phyloP scores from a whole-genome alignment of 2,113 vertebrate species.

The Nothobranchius furzeri region DNA sequence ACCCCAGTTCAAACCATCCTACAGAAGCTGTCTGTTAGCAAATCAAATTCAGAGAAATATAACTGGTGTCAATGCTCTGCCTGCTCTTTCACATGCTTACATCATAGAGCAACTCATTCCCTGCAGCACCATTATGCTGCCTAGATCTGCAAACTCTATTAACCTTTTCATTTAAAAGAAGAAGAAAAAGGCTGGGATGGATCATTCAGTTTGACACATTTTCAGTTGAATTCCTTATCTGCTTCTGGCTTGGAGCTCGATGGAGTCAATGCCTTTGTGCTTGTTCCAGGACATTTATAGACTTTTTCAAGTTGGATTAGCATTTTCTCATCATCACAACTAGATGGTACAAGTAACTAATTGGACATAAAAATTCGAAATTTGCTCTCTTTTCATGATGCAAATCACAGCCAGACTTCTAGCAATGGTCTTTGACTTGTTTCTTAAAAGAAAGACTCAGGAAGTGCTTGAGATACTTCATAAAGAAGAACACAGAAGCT shows the following conservation, averaged over 20 bases:
- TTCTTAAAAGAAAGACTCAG: too few relatives aligned
- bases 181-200: conserved; percentile 9
- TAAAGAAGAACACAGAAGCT: too few relatives aligned
- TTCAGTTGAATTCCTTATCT: background rate
- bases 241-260: background rate
- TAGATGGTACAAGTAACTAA: background rate
- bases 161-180: conserved; percentile 2
- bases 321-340: too few relatives aligned
- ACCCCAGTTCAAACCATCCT: conserved; percentile 12
- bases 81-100: conserved; percentile 53
- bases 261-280: background rate
- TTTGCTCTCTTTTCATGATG: too few relatives aligned
- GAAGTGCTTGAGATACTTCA: too few relatives aligned
- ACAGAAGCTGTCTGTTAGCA: conserved; percentile 28
- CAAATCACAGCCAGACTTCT: too few relatives aligned
- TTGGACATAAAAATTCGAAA: too few relatives aligned
- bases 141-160: conserved; percentile 20
- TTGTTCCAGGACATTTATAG: background rate
- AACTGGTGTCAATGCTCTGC: background rate
- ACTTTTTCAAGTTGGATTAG: background rate
- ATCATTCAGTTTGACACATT: background rate
- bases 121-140: conserved; percentile 11
- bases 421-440: too few relatives aligned
- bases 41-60: conserved; percentile 24
- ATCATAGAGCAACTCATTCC: conserved; percentile 39